Evolutionary conservation across 2,888 invertebrate species (phyloP).

Genomic region (Macaria liturata): DNA sequence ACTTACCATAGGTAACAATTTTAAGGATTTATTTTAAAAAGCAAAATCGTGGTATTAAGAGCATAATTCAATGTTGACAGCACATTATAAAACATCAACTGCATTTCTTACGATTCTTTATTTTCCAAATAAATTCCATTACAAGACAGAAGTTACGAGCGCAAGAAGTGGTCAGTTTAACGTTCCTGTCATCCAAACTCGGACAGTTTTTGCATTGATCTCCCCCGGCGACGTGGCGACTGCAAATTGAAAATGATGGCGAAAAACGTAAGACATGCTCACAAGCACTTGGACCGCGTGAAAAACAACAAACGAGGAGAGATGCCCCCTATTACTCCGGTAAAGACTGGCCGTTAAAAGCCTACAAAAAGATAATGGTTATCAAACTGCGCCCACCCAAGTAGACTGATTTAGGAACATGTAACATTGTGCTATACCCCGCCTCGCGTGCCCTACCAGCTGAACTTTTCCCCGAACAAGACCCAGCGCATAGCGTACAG

Average conservation of each 20-base stretch:
- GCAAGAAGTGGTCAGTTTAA: conserved; percentile 8
- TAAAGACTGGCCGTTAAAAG: conserved; percentile 68
- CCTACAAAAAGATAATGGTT: conserved; percentile 69
- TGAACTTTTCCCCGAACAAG: conserved; percentile 68
- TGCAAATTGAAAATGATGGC: conserved; percentile 32
- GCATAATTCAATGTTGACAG: too few species aligned
- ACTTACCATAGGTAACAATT: too few species aligned
- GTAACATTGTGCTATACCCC: conserved; percentile 62
- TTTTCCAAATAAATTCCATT: too few species aligned
- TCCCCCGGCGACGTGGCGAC: conserved; percentile 29
- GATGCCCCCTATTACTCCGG: conserved; percentile 53
- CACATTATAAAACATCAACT: too few species aligned
- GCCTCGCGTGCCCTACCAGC: conserved; percentile 54
- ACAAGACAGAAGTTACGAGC: conserved; percentile 1
- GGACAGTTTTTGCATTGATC: conserved; percentile 21
- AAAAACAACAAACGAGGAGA: conserved; percentile 62
- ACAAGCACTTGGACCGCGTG: conserved; percentile 35
- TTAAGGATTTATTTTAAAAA: too few species aligned
- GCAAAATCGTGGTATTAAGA: too few species aligned
- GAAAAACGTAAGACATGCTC: conserved; percentile 36
- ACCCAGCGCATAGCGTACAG: conserved; percentile 64
- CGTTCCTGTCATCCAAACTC: conserved; percentile 6
- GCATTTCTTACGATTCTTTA: too few species aligned
- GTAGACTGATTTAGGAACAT: conserved; percentile 68
- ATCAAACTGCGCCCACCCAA: conserved; percentile 74